phyloP scores from a whole-genome alignment of 2,113 vertebrate species.

The Notarius lentiginosus region DNA sequence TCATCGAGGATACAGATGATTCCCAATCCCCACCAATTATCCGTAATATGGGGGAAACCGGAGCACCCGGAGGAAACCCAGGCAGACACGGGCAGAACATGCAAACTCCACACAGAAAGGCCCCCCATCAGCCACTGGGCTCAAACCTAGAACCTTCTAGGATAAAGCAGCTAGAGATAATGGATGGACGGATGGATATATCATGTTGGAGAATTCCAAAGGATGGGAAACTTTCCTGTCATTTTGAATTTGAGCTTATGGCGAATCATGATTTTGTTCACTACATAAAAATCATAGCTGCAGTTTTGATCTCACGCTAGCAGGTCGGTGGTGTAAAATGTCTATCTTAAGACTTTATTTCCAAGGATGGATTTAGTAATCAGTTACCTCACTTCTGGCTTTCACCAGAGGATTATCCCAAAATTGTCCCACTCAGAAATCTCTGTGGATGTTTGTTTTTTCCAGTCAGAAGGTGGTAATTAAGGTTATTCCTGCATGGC shows the following conservation, averaged over 20 bases:
- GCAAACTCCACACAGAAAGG: no score
- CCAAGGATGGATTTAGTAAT: neutral
- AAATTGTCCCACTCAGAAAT: neutral
- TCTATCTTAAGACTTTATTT: neutral
- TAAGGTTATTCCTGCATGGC: neutral
- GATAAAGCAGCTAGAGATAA: no score
- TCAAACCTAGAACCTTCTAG: no score
- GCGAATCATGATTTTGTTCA: neutral
- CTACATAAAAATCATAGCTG: no score
- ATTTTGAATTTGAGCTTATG: neutral
- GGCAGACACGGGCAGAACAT: no score
- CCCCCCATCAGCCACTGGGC: no score
- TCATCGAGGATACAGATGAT: no score
- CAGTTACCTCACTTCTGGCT: neutral
- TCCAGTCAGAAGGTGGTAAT: neutral
- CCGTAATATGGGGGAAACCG: no score
- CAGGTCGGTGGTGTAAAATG: neutral
- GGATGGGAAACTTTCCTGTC: neutral
- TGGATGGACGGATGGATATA: neutral
- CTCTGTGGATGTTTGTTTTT: neutral
- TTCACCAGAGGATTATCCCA: neutral
- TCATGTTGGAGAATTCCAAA: neutral
- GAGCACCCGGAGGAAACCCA: no score
- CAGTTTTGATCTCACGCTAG: neutral
- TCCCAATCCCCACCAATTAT: no score